Evolutionary conservation across 2,888 invertebrate species (phyloP).

Genomic region (Drosophila algonquin): DNA sequence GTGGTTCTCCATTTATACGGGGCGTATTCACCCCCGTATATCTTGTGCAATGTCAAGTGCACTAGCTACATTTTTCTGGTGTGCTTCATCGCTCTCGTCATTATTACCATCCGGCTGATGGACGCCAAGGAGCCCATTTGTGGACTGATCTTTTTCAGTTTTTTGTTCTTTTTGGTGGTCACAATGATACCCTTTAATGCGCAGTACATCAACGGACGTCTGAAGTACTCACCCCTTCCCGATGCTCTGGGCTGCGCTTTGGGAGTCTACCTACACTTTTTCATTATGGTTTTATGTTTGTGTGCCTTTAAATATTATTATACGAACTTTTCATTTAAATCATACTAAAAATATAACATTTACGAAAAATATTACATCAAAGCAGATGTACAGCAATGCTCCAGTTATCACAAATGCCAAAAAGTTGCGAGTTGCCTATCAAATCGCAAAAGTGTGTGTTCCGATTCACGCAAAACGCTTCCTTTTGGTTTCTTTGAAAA

Average conservation of each 20-base stretch:
- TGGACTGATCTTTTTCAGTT: conserved; percentile 1
- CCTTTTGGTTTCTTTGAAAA: too few species aligned
- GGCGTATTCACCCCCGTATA: conserved; percentile 10
- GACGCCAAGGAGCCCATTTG: not conserved
- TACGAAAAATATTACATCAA: too few species aligned
- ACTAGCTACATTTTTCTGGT: conserved; percentile 15
- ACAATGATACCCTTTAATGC: conserved; percentile 12
- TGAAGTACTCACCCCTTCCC: not conserved
- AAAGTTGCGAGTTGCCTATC: too few species aligned
- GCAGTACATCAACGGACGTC: conserved; percentile 25
- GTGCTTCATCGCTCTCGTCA: conserved; percentile 4
- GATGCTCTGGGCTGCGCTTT: too few species aligned
- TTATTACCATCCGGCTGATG: conserved; percentile 26
- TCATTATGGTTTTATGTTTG: too few species aligned
- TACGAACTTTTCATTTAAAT: too few species aligned
- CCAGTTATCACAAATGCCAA: too few species aligned
- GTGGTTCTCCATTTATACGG: conserved; percentile 28
- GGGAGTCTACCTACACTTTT: too few species aligned
- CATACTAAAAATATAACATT: too few species aligned
- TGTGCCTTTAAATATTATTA: not conserved
- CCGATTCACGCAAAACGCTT: too few species aligned
- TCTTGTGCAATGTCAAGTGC: conserved; percentile 28
- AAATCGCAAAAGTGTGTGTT: too few species aligned
- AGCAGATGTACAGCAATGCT: too few species aligned
- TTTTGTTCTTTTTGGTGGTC: conserved; percentile 2